phyloP scores from a whole-genome alignment of 1,140 invertebrate species.

The Drosophila punjabiensis region DNA sequence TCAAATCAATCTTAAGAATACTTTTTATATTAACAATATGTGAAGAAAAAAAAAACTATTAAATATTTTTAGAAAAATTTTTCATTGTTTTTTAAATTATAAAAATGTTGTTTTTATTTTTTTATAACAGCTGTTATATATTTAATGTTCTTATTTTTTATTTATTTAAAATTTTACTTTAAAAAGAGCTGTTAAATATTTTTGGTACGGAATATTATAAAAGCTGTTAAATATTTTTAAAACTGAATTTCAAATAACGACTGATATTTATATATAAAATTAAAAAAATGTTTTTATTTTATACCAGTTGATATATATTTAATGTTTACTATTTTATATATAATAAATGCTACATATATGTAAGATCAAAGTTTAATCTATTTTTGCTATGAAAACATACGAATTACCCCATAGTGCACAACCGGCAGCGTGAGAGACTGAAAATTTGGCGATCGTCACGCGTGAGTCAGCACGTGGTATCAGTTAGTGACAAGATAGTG shows the following conservation, averaged over 20 bases:
- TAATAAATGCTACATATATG: too few relatives aligned
- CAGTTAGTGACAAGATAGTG: constrained; percentile 1
- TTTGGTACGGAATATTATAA: not conserved
- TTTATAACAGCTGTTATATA: too few relatives aligned
- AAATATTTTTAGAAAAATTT: too few relatives aligned
- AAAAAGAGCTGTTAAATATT: not conserved
- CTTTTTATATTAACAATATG: too few relatives aligned
- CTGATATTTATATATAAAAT: not conserved
- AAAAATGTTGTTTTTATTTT: too few relatives aligned
- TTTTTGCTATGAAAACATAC: not conserved
- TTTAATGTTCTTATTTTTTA: too few relatives aligned
- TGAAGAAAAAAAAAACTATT: too few relatives aligned
- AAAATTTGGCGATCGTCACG: constrained; percentile 6
- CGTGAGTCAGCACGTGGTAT: constrained; percentile 19
- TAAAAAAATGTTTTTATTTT: too few relatives aligned
- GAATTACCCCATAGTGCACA: not conserved
- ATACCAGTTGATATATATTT: not conserved
- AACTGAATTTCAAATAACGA: not conserved
- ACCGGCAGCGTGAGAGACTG: constrained; percentile 9
- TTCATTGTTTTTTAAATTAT: too few relatives aligned
- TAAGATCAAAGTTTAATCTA: not conserved
- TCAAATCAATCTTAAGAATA: too few relatives aligned
- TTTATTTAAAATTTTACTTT: not conserved
- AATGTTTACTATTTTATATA: too few relatives aligned
- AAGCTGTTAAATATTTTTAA: not conserved